Base-by-base conservation (phyloP, 2,797 vertebrate species). In the Takifugu ocellatus region DNA sequence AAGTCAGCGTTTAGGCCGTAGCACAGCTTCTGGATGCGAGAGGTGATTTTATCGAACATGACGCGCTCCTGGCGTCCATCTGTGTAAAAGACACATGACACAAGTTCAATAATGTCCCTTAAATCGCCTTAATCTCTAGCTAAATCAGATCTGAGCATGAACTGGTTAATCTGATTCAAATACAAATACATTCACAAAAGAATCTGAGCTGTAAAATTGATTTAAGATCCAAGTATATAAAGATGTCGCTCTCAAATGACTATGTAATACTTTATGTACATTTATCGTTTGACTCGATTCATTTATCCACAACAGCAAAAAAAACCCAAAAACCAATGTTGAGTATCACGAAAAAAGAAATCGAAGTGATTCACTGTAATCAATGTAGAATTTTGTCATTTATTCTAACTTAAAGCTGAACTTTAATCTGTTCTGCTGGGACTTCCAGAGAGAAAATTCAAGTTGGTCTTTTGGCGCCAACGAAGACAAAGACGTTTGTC, bases 21-120 rank as follows among this genome's bases (percentile, higher is more conserved):
- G 86, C 97, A 99, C 17, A 99, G 92, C 78, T 99, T 99, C 92
- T 99, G 97, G 84, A 99, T 98, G 27, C 97, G 93, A 1, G 94
- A 98, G 0, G 97, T 98, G 86, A 98, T 99, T 88, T 98, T 98
- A 78, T 98, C 97, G 0, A 98, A 99, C 97, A 98, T 98, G 78
- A 99, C 93, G 0, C 95, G 93, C 87, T 99, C 97, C 24, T 98
- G 94, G 81, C 94, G 94, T 21, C 97, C 96, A 89, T 98, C 97
- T 99, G 77, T 3, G 36, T 2, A 12, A 39, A 14, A 39, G 36
- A 39, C 11, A 4, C 8, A 9, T 33, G 33, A 5, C 27, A 29
- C 5, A 29, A 42, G 26, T 46, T 17, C 6, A 46, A 16, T 8
- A 21, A 46, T 46, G 8, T 17, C 8, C 16, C 15, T 45, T 45